Percentiles rank a stretch among this genome's conserved stretches.
phyloP scores from a whole-genome alignment of 2,797 vertebrate genomes.

The Gymnoscopelus braueri region DNA sequence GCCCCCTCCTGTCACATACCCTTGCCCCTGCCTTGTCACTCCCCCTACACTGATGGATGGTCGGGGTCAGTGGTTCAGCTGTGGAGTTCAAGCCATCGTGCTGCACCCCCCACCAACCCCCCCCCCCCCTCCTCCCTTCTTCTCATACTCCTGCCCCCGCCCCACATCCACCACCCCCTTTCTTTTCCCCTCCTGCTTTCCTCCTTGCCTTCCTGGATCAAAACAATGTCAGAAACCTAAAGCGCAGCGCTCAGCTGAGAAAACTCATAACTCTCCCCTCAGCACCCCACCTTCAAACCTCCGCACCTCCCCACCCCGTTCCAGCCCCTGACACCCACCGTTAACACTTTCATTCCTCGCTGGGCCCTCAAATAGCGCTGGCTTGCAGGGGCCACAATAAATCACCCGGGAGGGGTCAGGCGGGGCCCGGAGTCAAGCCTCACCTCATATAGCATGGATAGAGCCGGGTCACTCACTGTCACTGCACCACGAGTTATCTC shows the following conservation, averaged over 20 bases:
- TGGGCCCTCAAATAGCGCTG: constrained; percentile 74
- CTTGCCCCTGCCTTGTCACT: constrained; percentile 76
- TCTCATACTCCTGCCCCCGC: neutral
- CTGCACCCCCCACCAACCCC: constrained; percentile 50
- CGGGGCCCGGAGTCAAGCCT: constrained; percentile 55
- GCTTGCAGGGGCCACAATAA: constrained; percentile 78
- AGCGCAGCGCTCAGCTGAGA: constrained; percentile 78
- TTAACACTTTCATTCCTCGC: constrained; percentile 86
- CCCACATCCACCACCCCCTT: constrained; percentile 14
- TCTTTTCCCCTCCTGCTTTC: constrained; percentile 61
- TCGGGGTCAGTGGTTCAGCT: constrained; percentile 84
- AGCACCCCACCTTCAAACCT: constrained; percentile 48
- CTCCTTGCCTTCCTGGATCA: constrained; percentile 57
- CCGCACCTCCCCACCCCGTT: constrained; percentile 39
- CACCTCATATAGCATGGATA: constrained; percentile 63
- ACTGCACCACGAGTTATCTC: constrained; percentile 72
- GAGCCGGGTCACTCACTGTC: constrained; percentile 72
- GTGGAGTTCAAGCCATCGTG: constrained; percentile 81
- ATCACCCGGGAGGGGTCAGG: constrained; percentile 72
- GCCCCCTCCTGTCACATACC: constrained; percentile 69
- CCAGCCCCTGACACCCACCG: constrained; percentile 8
- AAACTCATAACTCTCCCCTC: constrained; percentile 81
- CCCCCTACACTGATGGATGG: constrained; percentile 82
- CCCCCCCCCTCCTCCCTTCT: constrained; percentile 26
- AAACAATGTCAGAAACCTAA: constrained; percentile 79